A percentile compares a stretch with the other conserved stretches of the same genome.
phyloP scores from a whole-genome alignment of 2,797 vertebrate genomes.

The Chaetophractus vellerosus region DNA sequence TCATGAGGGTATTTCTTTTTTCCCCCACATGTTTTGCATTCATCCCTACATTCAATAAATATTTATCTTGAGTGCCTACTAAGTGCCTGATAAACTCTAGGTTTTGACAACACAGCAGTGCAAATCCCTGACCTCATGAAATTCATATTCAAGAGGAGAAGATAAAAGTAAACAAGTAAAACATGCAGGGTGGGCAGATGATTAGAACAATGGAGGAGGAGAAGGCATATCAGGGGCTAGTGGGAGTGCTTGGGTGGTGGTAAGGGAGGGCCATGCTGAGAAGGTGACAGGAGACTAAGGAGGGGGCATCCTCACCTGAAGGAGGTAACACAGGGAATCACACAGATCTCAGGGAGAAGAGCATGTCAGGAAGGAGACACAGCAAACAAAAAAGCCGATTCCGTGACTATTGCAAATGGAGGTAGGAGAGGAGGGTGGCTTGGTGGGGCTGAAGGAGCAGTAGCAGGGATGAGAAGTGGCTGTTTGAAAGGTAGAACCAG shows the following conservation, averaged over 20 bases:
- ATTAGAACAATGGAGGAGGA: background rate
- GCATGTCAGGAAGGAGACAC: fast-evolving
- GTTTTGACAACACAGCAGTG: background rate
- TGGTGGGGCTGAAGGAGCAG: background rate
- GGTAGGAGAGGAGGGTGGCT: background rate
- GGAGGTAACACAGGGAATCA: background rate
- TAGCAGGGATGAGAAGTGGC: background rate
- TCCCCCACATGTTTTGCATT: background rate
- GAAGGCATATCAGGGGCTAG: background rate
- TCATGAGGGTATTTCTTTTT: background rate
- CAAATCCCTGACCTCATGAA: background rate
- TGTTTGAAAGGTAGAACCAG: background rate
- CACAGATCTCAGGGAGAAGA: too few relatives aligned
- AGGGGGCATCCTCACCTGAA: background rate
- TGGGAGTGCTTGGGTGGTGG: too few relatives aligned
- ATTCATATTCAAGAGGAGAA: background rate
- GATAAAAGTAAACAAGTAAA: background rate
- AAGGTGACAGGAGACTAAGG: background rate
- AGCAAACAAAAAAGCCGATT: background rate
- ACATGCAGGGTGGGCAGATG: background rate
- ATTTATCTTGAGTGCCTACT: background rate
- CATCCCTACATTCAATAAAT: background rate
- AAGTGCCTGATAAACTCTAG: background rate
- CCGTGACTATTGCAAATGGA: background rate
- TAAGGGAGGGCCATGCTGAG: background rate